phyloP scores from a whole-genome alignment of 2,113 vertebrate genomes.

The Cariama cristata region DNA sequence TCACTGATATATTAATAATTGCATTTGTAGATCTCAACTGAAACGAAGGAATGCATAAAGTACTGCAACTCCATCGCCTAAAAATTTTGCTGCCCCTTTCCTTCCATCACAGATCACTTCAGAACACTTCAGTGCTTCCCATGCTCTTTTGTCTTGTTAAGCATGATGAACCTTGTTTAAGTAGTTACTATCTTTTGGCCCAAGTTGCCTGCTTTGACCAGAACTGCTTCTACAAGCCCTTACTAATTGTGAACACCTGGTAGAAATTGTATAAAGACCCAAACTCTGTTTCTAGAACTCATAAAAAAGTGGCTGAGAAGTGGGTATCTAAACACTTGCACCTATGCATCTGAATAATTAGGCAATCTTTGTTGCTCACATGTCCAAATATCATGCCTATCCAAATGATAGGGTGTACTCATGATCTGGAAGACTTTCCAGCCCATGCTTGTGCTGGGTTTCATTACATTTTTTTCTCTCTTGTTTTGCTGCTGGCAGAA shows the following conservation, averaged over 20 bases:
- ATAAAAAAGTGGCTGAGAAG: not conserved
- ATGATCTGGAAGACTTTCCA: not conserved
- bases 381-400: not conserved
- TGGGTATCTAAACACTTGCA: not conserved
- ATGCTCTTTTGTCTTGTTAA: not conserved
- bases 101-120: not conserved
- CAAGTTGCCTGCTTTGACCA: not conserved
- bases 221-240: not conserved
- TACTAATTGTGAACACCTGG: not conserved
- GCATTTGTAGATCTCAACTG: not conserved
- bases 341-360: not conserved
- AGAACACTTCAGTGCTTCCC: not conserved
- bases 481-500: not conserved
- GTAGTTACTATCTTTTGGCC: not conserved
- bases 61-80: not conserved
- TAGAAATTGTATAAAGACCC: not conserved
- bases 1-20: not conserved
- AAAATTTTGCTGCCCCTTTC: not conserved
- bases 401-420: not conserved
- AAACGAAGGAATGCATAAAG: not conserved
- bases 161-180: not conserved
- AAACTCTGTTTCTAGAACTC: not conserved
- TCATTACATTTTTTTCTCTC: not conserved
- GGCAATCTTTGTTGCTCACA: not conserved
- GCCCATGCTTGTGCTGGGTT: accelerated